Percentiles rank a stretch among this genome's conserved stretches.
phyloP scores from a whole-genome alignment of 2,888 invertebrate genomes.

The Papilio gigon region DNA sequence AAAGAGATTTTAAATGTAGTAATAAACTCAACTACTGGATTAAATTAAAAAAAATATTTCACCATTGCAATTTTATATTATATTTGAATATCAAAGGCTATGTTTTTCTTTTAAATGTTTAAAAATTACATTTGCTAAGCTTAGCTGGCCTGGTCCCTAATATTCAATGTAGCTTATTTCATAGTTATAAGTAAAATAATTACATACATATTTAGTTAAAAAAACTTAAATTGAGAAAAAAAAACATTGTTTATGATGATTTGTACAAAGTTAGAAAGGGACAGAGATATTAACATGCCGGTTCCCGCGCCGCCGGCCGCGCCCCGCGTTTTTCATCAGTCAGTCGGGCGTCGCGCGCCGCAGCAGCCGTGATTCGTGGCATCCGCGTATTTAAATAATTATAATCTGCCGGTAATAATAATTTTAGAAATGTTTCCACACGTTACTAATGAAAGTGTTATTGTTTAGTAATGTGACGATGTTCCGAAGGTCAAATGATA shows the following conservation, averaged over 20 bases:
- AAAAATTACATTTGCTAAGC: too few species aligned
- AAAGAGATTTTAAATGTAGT: too few species aligned
- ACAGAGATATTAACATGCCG: constrained; percentile 53
- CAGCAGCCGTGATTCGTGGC: constrained; percentile 63
- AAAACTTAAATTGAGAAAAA: too few species aligned
- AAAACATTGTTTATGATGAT: constrained; percentile 45
- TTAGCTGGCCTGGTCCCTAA: too few species aligned
- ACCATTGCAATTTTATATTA: too few species aligned
- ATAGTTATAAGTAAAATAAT: too few species aligned
- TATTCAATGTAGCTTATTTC: too few species aligned
- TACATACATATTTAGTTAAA: too few species aligned
- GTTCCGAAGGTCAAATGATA: constrained; percentile 70
- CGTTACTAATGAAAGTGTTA: constrained; percentile 38
- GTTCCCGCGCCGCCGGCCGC: constrained; percentile 52
- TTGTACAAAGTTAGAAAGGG: constrained; percentile 47
- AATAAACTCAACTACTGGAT: too few species aligned
- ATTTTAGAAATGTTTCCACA: constrained; percentile 32
- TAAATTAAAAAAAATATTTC: too few species aligned
- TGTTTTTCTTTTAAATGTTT: too few species aligned
- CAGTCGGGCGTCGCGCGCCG: constrained; percentile 73
- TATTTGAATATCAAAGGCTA: too few species aligned
- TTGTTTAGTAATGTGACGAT: constrained; percentile 62
- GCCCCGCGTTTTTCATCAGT: constrained; percentile 49
- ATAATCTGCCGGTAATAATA: constrained; percentile 46
- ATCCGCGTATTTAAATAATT: constrained; percentile 48